Evolutionary conservation across 2,888 invertebrate genomes (phyloP), one percentile per base, ranked within the genome.

Genomic region (Drosophila sordidapex): DNA sequence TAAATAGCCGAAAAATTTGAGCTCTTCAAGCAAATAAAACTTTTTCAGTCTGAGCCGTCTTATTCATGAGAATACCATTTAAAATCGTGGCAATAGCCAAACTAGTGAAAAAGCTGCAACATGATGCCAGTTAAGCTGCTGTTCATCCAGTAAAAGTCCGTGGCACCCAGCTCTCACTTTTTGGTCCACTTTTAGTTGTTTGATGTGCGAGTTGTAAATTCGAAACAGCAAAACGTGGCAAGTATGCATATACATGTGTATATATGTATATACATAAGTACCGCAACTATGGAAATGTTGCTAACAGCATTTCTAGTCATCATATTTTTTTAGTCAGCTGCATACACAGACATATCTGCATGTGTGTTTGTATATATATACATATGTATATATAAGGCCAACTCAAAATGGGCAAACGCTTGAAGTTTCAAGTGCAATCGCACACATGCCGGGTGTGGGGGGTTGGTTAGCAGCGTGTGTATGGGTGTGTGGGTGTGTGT

Each of bases 341-440:
- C 76, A 75, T 29, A 61, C 54, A 77, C 36, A 40, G 33, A 72
- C 46, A 68, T 18, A 64, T 35, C 46, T 29, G 51, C 53, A 68
- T 52, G 54, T 56, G 31, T 38, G 56, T 36, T 33, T 51, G 18
- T 27, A 43, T 52, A 54, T 25, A 48, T 10, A 15, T 8, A 46
- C 15, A 21, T 21, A 15, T 33, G 46, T 29, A 52, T 46, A 49
- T 27, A 56, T 38, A 40, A 54, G 38, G 29, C 38, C 43, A 51
- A 59, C 56, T 74, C 71, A 80, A 87, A 86, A 79, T 79, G 86
- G 67, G 65, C 76, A 69, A 70, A 52, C 66, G 75, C 63, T 70
- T 78, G 73, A 79, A 85, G 84, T 83, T 85, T 87, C 84, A 87
- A 87, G 87, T 84, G 85, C 85, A 87, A 75, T 70, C 54, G 60